Evolutionary conservation across 2,113 vertebrate genomes (phyloP).

Genomic region (Potamarius usumacintae): DNA sequence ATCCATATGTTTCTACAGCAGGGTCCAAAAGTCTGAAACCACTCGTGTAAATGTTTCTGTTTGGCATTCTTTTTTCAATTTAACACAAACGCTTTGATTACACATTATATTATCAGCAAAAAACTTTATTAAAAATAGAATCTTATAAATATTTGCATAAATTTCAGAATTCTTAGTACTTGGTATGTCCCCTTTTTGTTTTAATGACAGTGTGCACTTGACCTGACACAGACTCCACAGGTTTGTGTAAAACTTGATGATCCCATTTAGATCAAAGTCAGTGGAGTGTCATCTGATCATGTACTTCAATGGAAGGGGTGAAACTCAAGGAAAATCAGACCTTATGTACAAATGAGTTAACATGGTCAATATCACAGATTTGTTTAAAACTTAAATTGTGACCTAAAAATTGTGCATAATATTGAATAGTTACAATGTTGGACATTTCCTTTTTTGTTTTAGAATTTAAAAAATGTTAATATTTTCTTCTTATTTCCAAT

Average conservation of each 20-base stretch:
- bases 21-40: too few species aligned
- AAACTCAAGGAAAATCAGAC: background rate
- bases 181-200: too few species aligned
- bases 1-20: too few species aligned
- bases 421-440: background rate
- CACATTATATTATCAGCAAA: background rate
- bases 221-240: too few species aligned
- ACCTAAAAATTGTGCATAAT: background rate
- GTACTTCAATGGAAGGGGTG: background rate
- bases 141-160: background rate
- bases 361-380: background rate
- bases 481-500: background rate
- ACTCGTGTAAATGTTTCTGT: too few species aligned
- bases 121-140: background rate
- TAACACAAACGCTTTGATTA: too few species aligned
- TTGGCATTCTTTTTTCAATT: too few species aligned
- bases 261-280: background rate
- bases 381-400: background rate
- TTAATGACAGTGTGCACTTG: too few species aligned
- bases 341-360: background rate
- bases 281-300: background rate
- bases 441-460: background rate
- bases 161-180: too few species aligned
- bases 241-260: too few species aligned
- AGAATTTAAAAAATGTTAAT: background rate